phyloP scores from a whole-genome alignment of 2,113 vertebrate species.

The Hyperoodon ampullatus region DNA sequence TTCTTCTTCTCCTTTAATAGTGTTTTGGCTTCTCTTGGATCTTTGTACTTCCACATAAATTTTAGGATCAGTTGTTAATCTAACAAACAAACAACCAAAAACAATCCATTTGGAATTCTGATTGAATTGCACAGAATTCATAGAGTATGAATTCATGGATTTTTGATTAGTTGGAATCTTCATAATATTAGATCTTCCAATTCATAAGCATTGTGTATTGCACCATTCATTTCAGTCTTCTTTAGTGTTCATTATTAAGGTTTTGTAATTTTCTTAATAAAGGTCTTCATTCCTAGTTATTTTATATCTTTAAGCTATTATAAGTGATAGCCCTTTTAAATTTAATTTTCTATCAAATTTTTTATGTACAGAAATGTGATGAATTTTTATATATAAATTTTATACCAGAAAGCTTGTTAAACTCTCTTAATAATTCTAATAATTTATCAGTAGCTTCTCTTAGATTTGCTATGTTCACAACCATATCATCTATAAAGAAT shows the following conservation, averaged over 20 bases:
- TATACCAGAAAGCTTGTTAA: background rate
- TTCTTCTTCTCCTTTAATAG: background rate
- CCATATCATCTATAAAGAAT: background rate
- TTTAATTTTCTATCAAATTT: background rate
- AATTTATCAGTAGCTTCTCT: background rate
- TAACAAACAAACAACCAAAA: background rate
- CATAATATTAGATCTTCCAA: background rate
- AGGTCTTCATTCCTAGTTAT: background rate
- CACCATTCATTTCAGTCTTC: background rate
- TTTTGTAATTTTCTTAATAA: conserved; percentile 6
- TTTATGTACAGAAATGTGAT: background rate
- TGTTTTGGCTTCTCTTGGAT: background rate
- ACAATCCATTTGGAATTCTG: background rate
- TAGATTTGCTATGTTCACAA: background rate
- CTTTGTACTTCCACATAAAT: background rate
- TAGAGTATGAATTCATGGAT: background rate
- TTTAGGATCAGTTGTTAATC: background rate
- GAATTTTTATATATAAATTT: background rate
- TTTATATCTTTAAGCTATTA: conserved; percentile 23
- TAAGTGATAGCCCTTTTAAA: background rate
- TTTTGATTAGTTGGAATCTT: background rate
- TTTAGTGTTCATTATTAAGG: background rate
- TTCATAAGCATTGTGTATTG: background rate
- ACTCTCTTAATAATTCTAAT: conserved; percentile 27
- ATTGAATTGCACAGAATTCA: background rate